Conservation (phyloP, 92 coral and sea anemone species). For the Heliopora coerulea region DNA sequence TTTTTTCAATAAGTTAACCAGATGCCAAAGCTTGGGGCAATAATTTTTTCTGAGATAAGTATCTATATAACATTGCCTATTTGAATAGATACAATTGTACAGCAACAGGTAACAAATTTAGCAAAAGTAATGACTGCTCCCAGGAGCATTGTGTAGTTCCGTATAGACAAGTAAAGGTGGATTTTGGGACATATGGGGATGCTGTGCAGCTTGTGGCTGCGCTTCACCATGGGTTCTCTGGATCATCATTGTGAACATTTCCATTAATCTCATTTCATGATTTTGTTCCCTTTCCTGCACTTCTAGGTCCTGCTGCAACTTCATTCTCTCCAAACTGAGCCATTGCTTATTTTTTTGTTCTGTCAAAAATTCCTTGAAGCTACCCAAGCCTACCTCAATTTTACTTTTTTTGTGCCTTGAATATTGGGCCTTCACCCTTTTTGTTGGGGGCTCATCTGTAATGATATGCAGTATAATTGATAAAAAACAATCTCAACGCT, state of each 20-base stretch:
- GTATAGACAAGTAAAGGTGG: neutral
- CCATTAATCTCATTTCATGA: neutral
- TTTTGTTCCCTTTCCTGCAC: neutral
- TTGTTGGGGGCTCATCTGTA: neutral
- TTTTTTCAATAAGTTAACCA: no score
- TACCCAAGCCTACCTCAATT: neutral
- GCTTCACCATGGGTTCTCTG: slow-evolving; percentile 5
- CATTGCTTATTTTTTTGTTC: neutral
- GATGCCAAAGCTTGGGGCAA: no score
- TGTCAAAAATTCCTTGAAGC: neutral
- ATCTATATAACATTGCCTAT: no score
- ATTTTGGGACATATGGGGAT: no score
- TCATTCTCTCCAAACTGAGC: neutral
- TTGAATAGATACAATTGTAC: no score
- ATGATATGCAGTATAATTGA: neutral
- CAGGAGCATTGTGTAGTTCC: neutral
- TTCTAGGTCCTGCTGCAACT: neutral
- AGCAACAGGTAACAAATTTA: neutral
- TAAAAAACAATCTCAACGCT: no score
- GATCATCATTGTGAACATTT: neutral
- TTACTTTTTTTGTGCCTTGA: neutral
- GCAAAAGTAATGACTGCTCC: neutral
- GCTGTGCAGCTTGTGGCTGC: neutral
- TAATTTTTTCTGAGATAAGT: no score
- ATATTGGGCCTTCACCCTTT: neutral